phyloP scores from a whole-genome alignment of 2,797 vertebrate species.

The Enteromius mattozi region DNA sequence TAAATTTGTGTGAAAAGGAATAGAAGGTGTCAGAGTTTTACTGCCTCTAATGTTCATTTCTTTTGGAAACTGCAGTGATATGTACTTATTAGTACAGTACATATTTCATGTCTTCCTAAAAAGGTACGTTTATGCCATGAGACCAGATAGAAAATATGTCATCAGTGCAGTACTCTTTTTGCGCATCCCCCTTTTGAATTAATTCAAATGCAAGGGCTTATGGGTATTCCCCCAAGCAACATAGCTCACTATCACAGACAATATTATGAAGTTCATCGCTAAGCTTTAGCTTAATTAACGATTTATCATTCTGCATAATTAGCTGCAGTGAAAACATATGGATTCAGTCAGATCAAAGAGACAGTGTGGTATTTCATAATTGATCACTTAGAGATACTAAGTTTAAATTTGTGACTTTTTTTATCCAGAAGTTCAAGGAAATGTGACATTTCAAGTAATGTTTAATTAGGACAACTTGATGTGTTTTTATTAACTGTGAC shows the following conservation, averaged over 20 bases:
- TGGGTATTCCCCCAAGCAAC: constrained; percentile 11
- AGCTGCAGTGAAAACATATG: constrained; percentile 23
- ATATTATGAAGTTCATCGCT: constrained; percentile 14
- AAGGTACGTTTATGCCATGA: too few species aligned
- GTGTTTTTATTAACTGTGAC: neutral
- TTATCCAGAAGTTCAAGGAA: neutral
- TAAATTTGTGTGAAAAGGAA: too few species aligned
- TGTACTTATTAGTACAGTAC: too few species aligned
- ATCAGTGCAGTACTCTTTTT: constrained; percentile 7
- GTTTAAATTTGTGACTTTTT: neutral
- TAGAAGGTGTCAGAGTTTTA: too few species aligned
- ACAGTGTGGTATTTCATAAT: neutral
- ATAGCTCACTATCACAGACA: constrained; percentile 1
- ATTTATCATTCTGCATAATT: constrained; percentile 14
- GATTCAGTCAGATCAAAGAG: constrained; percentile 14
- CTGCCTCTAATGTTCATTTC: too few species aligned
- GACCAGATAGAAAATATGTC: too few species aligned
- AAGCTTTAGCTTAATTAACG: constrained; percentile 23
- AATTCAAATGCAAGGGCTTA: neutral
- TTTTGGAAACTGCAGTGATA: too few species aligned
- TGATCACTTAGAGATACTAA: neutral
- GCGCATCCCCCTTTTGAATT: neutral
- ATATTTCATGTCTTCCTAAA: too few species aligned
- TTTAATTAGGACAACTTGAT: constrained; percentile 18
- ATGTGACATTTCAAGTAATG: neutral